phyloP scores from a whole-genome alignment of 2,113 vertebrate genomes.

The Etheostoma cragini region DNA sequence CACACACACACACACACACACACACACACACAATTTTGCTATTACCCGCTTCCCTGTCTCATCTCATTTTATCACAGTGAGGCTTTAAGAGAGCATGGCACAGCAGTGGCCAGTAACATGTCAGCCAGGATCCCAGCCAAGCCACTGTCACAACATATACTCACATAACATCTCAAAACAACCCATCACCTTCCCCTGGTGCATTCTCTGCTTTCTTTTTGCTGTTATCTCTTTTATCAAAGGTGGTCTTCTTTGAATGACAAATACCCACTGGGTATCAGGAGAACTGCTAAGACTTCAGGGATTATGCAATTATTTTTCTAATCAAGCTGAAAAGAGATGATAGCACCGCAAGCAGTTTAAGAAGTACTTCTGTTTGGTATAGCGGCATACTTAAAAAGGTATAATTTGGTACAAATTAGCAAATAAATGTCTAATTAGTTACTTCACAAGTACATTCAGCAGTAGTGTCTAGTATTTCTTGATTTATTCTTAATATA shows the following conservation, averaged over 20 bases:
- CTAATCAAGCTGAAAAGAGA: constrained; percentile 55
- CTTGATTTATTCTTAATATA: constrained; percentile 17
- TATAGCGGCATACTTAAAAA: constrained; percentile 45
- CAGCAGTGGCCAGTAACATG: constrained; percentile 56
- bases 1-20: constrained; percentile 5
- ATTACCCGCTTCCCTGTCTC: constrained; percentile 59
- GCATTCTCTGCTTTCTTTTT: constrained; percentile 29
- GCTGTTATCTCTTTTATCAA: constrained; percentile 53
- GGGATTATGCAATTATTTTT: constrained; percentile 54
- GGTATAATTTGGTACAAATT: constrained; percentile 50
- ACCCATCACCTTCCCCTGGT: constrained; percentile 33
- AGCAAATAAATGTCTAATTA: constrained; percentile 38
- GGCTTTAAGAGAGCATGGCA: constrained; percentile 51
- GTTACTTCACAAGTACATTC: constrained; percentile 15
- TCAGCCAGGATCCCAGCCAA: constrained; percentile 52
- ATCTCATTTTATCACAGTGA: constrained; percentile 63
- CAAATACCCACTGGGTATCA: constrained; percentile 53
- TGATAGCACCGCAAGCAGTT: constrained; percentile 43
- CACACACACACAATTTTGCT: constrained; percentile 37
- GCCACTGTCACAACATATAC: constrained; percentile 48
- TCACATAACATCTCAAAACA: constrained; percentile 54
- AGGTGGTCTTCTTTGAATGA: constrained; percentile 54
- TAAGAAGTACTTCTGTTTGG: constrained; percentile 43
- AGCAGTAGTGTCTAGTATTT: neutral
- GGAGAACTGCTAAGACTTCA: constrained; percentile 50